These are phyloP conservation scores for Cheilosia pagana DNA, from an alignment of 2,888 invertebrate species.

Conservation along the genomic window DNA sequence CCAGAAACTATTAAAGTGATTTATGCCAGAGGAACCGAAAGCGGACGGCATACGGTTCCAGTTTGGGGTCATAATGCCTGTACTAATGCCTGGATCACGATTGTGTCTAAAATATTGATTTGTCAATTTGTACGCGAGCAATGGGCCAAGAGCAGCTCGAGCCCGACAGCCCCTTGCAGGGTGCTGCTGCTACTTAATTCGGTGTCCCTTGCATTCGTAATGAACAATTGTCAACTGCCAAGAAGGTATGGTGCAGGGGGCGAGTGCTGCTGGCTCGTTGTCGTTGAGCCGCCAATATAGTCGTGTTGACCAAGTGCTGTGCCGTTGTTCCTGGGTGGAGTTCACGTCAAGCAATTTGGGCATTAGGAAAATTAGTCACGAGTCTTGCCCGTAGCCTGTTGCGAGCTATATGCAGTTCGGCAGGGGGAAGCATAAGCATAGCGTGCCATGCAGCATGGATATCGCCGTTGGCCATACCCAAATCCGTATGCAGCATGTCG, in stretches of 20 bases:
- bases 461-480: constrained; percentile 2
- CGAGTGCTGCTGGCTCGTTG: constrained; percentile 9
- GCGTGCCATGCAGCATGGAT: constrained; percentile 67
- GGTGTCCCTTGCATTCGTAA: constrained; percentile 37
- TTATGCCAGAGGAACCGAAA: constrained; percentile 53
- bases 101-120: constrained; percentile 74
- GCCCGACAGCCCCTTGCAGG: not conserved
- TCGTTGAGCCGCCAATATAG: constrained; percentile 57
- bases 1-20: constrained; percentile 69
- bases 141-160: constrained; percentile 33
- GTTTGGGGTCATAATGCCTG: constrained; percentile 71
- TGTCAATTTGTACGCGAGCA: constrained; percentile 72
- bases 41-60: constrained; percentile 52
- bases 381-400: constrained; percentile 56
- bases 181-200: constrained; percentile 33
- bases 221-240: constrained; percentile 64
- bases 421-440: constrained; percentile 23
- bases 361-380: constrained; percentile 75
- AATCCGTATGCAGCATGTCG: constrained; percentile 60
- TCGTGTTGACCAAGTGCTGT: constrained; percentile 69
- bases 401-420: constrained; percentile 5
- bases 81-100: constrained; percentile 73
- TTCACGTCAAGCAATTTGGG: constrained; percentile 73
- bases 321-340: constrained; percentile 74
- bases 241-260: constrained; percentile 23